Conservation (phyloP, 2,797 vertebrate species). For the Hybognathus amarus region DNA sequence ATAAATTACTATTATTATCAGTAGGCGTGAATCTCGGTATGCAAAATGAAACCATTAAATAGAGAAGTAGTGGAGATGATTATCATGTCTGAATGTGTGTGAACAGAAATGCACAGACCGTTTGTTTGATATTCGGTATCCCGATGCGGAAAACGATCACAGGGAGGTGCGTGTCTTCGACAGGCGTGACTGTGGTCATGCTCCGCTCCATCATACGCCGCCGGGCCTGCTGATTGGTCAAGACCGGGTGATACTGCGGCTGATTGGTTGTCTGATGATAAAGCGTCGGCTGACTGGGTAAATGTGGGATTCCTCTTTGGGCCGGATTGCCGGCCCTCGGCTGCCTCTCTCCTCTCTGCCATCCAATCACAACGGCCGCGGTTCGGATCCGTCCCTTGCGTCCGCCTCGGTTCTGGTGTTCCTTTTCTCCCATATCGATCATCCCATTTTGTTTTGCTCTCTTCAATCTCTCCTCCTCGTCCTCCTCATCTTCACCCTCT, state of each 20-base stretch:
- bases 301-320: constrained; percentile 66
- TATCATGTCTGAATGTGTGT: constrained; percentile 20
- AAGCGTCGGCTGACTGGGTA: constrained; percentile 68
- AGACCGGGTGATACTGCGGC: constrained; percentile 59
- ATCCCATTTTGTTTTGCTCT: constrained; percentile 69
- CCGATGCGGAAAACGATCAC: constrained; percentile 93
- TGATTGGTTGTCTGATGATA: constrained; percentile 69
- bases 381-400: constrained; percentile 75
- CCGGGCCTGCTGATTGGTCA: constrained; percentile 69
- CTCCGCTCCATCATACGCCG: constrained; percentile 85
- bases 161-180: constrained; percentile 86
- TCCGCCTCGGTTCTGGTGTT: constrained; percentile 70
- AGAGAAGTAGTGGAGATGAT: not conserved
- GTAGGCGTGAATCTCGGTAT: not conserved
- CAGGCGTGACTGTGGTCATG: constrained; percentile 83
- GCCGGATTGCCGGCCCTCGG: constrained; percentile 72
- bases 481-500: constrained; percentile 79
- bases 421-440: constrained; percentile 67
- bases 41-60: not conserved
- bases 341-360: constrained; percentile 76
- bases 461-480: constrained; percentile 56
- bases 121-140: constrained; percentile 94
- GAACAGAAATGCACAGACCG: constrained; percentile 70
- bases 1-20: not conserved
- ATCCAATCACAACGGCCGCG: constrained; percentile 78